These are phyloP conservation scores for Encarsia formosa DNA, from an alignment of 2,888 invertebrate species.

Conservation along the genomic window DNA sequence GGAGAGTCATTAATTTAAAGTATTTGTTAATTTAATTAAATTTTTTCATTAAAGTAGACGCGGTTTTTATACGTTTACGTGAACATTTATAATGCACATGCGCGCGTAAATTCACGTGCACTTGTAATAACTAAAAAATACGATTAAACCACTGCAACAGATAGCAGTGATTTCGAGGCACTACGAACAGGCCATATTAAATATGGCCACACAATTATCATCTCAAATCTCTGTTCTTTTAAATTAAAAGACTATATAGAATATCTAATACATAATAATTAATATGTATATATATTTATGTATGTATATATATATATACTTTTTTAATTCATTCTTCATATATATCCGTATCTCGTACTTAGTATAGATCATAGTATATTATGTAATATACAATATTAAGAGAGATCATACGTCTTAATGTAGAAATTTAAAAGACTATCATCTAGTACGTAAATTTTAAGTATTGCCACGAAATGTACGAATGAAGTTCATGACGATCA, in stretches of 20 bases:
- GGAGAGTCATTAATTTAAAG: constrained; percentile 28
- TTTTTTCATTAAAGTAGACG: constrained; percentile 18
- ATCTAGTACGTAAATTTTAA: constrained; percentile 48
- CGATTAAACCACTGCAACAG: constrained; percentile 49
- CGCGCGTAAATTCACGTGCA: constrained; percentile 30
- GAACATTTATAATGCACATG: constrained; percentile 27
- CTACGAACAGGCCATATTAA: constrained; percentile 51
- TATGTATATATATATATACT: constrained; percentile 15
- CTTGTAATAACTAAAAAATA: constrained; percentile 43
- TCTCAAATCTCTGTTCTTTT: constrained; percentile 44
- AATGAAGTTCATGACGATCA: constrained; percentile 34
- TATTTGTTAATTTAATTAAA: too few species aligned
- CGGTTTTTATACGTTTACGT: constrained; percentile 22
- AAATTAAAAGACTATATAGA: constrained; percentile 37
- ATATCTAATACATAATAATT: constrained; percentile 41
- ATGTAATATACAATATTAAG: constrained; percentile 50
- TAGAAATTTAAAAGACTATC: constrained; percentile 52
- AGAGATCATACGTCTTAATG: constrained; percentile 52
- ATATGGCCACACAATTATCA: constrained; percentile 51
- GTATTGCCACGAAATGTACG: constrained; percentile 47
- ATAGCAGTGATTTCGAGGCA: constrained; percentile 53
- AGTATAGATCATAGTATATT: constrained; percentile 41
- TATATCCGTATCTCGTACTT: constrained; percentile 41
- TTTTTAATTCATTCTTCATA: constrained; percentile 31
- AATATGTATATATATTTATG: constrained; percentile 28